A percentile compares a stretch with the other conserved stretches of the same genome.
phyloP scores from a whole-genome alignment of 2,888 invertebrate species.

The Orthosia incerta region DNA sequence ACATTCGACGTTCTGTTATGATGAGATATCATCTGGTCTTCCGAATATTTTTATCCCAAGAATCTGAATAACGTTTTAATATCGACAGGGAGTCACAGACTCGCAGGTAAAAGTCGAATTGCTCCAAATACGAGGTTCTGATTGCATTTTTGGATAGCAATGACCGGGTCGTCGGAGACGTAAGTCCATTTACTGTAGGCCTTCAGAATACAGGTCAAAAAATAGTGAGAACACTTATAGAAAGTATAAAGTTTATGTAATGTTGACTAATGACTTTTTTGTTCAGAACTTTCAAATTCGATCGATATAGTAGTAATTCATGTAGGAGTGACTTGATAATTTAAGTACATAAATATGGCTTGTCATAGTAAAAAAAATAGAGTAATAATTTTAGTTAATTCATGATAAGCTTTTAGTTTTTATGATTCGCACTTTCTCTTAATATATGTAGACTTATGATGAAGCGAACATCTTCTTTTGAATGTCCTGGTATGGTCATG shows the following conservation, averaged over 20 bases:
- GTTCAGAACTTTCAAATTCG: conserved; percentile 37
- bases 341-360: background rate
- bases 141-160: conserved; percentile 46
- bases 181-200: conserved; percentile 4
- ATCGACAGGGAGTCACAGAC: conserved; percentile 34
- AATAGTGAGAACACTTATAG: conserved; percentile 13
- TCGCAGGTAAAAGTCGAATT: conserved; percentile 24
- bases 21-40: conserved; percentile 27
- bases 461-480: too few species aligned
- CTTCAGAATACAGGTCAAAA: conserved; percentile 12
- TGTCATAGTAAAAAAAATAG: background rate
- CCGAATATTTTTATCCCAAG: conserved; percentile 34
- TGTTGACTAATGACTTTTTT: conserved; percentile 21
- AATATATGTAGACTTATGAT: too few species aligned
- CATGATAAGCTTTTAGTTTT: too few species aligned
- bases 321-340: background rate
- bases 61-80: conserved; percentile 56
- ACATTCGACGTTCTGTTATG: conserved; percentile 40
- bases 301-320: background rate
- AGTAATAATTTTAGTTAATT: background rate
- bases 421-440: too few species aligned
- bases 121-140: conserved; percentile 30
- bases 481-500: too few species aligned
- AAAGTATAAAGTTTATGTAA: conserved; percentile 31
- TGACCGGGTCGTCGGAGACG: conserved; percentile 13